Conservation (phyloP, 2,113 vertebrate genomes). For the Echinops telfairi region DNA sequence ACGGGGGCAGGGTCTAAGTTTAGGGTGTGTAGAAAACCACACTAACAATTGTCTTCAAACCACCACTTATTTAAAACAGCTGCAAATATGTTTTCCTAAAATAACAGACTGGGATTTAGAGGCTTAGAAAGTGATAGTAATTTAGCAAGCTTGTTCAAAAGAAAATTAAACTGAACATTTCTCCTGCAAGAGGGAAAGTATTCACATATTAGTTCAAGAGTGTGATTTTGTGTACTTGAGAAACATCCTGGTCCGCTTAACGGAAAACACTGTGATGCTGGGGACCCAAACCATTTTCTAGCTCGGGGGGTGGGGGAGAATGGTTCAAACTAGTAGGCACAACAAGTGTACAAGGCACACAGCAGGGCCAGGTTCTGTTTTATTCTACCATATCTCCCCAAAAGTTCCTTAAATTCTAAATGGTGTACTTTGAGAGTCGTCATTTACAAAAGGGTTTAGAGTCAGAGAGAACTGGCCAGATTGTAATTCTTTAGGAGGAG, state of each 20-base stretch:
- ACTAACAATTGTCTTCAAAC: conserved; percentile 77
- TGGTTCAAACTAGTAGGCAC: background rate
- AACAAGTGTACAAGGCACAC: background rate
- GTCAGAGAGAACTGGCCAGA: background rate
- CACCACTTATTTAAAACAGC: conserved; percentile 77
- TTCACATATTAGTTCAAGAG: background rate
- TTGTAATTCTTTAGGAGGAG: background rate
- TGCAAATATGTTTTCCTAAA: conserved; percentile 65
- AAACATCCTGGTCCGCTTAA: background rate
- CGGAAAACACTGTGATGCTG: background rate
- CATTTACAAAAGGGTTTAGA: background rate
- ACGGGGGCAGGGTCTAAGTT: conserved; percentile 64
- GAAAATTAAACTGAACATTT: conserved; percentile 61
- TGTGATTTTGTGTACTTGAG: conserved; percentile 12
- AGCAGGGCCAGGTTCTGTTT: conserved; percentile 10
- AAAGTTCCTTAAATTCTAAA: conserved; percentile 34
- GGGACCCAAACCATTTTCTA: conserved; percentile 22
- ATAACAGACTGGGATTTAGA: conserved; percentile 67
- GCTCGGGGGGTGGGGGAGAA: too few species aligned
- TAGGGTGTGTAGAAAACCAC: conserved; percentile 74
- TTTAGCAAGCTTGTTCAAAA: conserved; percentile 71
- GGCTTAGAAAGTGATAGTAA: conserved; percentile 69
- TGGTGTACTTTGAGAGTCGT: background rate
- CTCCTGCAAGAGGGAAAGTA: background rate
- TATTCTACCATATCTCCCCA: background rate